phyloP scores from a whole-genome alignment of 2,888 invertebrate genomes.

The Pristionchus exspectatus region DNA sequence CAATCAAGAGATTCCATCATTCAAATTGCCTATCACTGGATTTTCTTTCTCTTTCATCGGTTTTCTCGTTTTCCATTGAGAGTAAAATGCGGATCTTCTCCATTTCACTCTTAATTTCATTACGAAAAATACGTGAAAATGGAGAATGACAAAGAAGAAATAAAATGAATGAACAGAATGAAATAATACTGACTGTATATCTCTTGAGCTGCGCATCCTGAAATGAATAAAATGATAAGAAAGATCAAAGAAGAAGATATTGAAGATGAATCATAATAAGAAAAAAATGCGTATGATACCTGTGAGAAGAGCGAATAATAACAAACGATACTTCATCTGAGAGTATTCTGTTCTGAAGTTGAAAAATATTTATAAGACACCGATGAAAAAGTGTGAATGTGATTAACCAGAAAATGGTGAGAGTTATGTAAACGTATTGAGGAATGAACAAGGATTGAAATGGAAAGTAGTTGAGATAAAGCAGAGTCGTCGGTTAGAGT shows the following conservation, averaged over 20 bases:
- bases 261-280: neutral
- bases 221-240: neutral
- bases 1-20: neutral
- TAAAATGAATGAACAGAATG: neutral
- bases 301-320: slow-evolving; percentile 17
- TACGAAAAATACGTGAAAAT: neutral
- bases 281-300: neutral
- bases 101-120: neutral
- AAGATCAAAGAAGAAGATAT: neutral
- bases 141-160: neutral
- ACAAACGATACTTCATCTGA: slow-evolving; percentile 13
- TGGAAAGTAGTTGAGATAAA: slow-evolving; percentile 23
- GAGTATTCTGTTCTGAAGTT: neutral
- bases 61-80: neutral
- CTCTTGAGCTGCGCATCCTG: slow-evolving; percentile 43
- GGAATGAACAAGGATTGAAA: slow-evolving; percentile 1
- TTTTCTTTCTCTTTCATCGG: neutral
- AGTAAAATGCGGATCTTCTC: neutral
- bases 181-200: slow-evolving; percentile 19
- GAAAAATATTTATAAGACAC: neutral
- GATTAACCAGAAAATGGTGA: neutral
- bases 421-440: neutral
- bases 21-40: neutral
- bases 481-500: neutral
- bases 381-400: neutral